Evolutionary conservation across 2,888 invertebrate genomes (phyloP).

Genomic region (Ceriagrion tenellum): DNA sequence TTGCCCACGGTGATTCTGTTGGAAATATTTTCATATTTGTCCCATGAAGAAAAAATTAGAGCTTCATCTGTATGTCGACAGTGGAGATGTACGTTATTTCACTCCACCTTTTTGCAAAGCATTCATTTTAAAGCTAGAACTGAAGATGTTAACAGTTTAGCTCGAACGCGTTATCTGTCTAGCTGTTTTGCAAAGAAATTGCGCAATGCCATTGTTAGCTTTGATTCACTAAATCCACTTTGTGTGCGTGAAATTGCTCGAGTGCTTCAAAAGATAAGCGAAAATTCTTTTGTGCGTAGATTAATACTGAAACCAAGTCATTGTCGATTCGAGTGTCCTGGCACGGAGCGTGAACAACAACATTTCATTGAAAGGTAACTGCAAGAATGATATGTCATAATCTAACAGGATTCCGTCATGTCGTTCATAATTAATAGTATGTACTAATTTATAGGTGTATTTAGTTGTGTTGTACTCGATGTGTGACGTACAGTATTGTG

Average conservation of each 20-base stretch:
- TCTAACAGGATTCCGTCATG: neutral
- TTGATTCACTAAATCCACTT: conserved; percentile 75
- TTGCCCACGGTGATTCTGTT: conserved; percentile 65
- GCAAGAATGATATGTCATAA: conserved; percentile 38
- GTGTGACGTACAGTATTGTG: neutral
- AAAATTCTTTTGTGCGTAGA: conserved; percentile 76
- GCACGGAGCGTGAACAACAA: conserved; percentile 71
- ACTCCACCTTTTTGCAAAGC: conserved; percentile 78
- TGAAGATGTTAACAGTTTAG: conserved; percentile 75
- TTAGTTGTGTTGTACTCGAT: neutral
- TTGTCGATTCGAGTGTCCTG: conserved; percentile 75
- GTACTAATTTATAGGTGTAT: neutral
- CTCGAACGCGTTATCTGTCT: conserved; percentile 76
- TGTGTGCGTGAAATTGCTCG: conserved; percentile 74
- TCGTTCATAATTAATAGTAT: neutral
- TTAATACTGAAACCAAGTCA: conserved; percentile 76
- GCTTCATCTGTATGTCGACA: conserved; percentile 81
- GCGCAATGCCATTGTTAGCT: conserved; percentile 77
- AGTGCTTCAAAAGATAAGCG: conserved; percentile 76
- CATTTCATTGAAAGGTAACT: conserved; percentile 71
- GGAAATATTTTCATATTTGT: conserved; percentile 78
- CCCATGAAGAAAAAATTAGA: conserved; percentile 78
- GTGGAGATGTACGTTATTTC: conserved; percentile 80
- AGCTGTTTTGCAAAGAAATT: conserved; percentile 77
- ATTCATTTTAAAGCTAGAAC: conserved; percentile 76